phyloP scores from a whole-genome alignment of 2,113 vertebrate species.

The Mastomys coucha region DNA sequence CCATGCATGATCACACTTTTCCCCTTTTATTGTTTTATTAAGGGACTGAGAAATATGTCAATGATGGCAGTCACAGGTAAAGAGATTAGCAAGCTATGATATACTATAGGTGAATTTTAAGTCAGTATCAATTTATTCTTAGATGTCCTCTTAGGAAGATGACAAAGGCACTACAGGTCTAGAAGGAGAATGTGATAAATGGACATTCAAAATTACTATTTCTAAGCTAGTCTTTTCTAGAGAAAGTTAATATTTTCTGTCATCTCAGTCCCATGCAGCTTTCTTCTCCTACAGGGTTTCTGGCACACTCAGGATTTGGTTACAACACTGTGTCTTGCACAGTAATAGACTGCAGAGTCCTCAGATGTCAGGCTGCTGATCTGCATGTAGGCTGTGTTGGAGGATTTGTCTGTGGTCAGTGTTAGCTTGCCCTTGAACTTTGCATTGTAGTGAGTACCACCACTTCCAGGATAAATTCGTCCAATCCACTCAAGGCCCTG shows the following conservation, averaged over 20 bases:
- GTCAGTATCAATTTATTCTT: not conserved
- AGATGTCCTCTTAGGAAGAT: not conserved
- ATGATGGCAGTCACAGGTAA: not conserved
- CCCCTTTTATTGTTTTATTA: not conserved
- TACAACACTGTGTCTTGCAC: too few species aligned
- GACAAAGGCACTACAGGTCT: not conserved
- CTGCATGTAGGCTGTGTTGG: too few species aligned
- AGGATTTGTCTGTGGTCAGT: too few species aligned
- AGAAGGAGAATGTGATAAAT: not conserved
- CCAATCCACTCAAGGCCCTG: not conserved
- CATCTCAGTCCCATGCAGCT: too few species aligned
- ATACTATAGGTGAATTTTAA: fast-evolving
- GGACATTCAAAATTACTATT: not conserved
- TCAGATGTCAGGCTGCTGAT: too few species aligned
- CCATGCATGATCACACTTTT: not conserved
- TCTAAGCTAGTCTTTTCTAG: too few species aligned
- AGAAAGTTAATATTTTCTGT: too few species aligned
- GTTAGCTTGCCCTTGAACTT: not conserved
- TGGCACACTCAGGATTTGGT: too few species aligned
- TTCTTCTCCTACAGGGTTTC: not conserved
- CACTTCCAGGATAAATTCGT: fast-evolving
- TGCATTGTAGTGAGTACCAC: not conserved
- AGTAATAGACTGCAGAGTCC: too few species aligned
- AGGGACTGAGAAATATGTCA: not conserved
- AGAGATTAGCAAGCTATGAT: not conserved